Evolutionary conservation across 2,888 invertebrate species (phyloP).

Genomic region (Cryptus viduatorius): DNA sequence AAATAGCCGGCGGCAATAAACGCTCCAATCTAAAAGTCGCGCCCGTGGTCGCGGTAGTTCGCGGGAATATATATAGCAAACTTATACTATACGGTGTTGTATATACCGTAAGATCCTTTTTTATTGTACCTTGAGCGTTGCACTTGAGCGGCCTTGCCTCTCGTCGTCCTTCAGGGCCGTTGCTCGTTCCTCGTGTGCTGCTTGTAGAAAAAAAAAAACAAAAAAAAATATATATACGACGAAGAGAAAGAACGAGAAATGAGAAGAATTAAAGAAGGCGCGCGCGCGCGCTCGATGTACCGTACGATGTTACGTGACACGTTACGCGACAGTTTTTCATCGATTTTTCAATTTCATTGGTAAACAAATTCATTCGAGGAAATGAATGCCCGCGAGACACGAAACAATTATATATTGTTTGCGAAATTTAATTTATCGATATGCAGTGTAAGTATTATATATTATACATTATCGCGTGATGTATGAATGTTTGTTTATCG

Average conservation of each 20-base stretch:
- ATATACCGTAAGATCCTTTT: constrained; percentile 59
- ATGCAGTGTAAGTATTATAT: no score
- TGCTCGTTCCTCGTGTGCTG: constrained; percentile 55
- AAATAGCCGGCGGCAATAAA: neutral
- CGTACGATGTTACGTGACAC: constrained; percentile 59
- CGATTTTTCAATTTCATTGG: neutral
- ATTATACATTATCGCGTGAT: no score
- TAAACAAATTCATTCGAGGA: constrained; percentile 3
- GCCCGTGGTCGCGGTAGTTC: constrained; percentile 37
- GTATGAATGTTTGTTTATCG: no score
- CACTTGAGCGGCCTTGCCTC: constrained; percentile 68
- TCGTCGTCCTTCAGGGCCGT: constrained; percentile 67
- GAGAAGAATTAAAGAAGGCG: constrained; percentile 52
- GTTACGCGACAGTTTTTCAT: constrained; percentile 47
- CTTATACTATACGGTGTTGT: neutral
- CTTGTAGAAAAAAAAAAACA: constrained; percentile 15
- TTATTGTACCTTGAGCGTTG: constrained; percentile 65
- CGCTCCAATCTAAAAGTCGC: constrained; percentile 50
- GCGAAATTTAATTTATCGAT: neutral
- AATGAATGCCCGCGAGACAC: neutral
- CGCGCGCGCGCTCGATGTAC: constrained; percentile 57
- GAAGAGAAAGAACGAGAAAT: constrained; percentile 52
- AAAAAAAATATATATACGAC: constrained; percentile 27
- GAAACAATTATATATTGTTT: neutral
- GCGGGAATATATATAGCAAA: neutral